phyloP scores from a whole-genome alignment of 2,797 vertebrate species.

The Mycteria americana region DNA sequence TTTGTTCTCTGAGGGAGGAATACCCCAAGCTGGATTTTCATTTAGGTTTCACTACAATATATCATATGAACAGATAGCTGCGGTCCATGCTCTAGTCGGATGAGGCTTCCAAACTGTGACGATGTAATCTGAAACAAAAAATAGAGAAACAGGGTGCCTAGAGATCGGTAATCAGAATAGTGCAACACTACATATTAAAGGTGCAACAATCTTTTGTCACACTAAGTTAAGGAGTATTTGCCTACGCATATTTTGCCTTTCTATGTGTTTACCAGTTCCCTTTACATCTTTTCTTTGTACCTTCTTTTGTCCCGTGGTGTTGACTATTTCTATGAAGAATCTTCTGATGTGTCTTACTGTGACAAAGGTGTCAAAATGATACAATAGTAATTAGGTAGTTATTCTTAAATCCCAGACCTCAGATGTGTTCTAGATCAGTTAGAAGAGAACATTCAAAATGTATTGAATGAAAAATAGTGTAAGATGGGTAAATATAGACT shows the following conservation, averaged over 20 bases:
- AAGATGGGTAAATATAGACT: neutral
- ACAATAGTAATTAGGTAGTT: constrained; percentile 28
- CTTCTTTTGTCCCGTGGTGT: constrained; percentile 13
- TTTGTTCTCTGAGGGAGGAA: neutral
- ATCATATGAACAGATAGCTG: neutral
- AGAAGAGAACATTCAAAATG: neutral
- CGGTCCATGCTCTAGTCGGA: neutral
- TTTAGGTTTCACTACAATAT: neutral
- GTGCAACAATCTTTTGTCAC: neutral
- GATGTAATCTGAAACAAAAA: neutral
- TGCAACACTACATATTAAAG: neutral
- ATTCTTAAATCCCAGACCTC: constrained; percentile 12
- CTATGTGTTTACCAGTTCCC: neutral
- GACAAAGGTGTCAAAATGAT: constrained; percentile 50
- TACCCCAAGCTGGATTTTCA: neutral
- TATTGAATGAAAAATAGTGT: neutral
- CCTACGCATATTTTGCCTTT: constrained; percentile 53
- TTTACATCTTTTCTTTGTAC: constrained; percentile 4
- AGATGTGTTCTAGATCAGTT: constrained; percentile 13
- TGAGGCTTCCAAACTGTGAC: neutral
- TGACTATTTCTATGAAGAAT: constrained; percentile 39
- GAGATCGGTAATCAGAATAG: neutral
- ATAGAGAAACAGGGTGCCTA: neutral
- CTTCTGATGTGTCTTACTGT: constrained; percentile 58
- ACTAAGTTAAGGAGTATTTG: constrained; percentile 21